Percentiles rank a stretch among this genome's conserved stretches.
These are phyloP conservation scores for Scolopax rusticola DNA, from an alignment of 2,797 vertebrate genomes.

Conservation along the genomic window DNA sequence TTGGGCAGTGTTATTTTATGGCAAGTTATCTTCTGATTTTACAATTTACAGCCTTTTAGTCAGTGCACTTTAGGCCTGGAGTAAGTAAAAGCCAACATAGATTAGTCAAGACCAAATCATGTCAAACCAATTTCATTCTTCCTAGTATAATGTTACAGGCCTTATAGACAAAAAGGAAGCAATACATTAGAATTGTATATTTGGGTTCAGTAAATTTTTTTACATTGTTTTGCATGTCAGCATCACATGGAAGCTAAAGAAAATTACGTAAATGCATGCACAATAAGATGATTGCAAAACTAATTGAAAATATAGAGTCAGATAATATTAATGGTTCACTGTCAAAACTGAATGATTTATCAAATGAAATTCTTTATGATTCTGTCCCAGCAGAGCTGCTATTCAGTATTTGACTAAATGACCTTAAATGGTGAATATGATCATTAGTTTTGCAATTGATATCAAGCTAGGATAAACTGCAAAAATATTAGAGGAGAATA, in stretches of 20 bases:
- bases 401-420: neutral
- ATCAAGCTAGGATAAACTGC: neutral
- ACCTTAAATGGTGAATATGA: neutral
- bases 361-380: neutral
- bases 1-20: neutral
- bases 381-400: neutral
- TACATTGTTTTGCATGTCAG: neutral
- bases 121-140: neutral
- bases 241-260: neutral
- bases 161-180: neutral
- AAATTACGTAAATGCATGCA: neutral
- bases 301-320: neutral
- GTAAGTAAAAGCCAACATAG: neutral
- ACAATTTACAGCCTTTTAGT: neutral
- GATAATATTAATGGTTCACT: neutral
- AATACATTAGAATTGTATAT: neutral
- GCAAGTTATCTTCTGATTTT: neutral
- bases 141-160: neutral
- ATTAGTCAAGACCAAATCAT: neutral
- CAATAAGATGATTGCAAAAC: neutral
- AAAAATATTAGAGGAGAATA: neutral
- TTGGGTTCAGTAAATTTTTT: neutral
- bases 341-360: neutral
- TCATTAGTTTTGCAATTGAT: neutral
- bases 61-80: neutral